Percentiles rank a stretch among this genome's conserved stretches.
Evolutionary conservation across 1,140 invertebrate genomes (phyloP).

Genomic region (Geopemphigus sp.): DNA sequence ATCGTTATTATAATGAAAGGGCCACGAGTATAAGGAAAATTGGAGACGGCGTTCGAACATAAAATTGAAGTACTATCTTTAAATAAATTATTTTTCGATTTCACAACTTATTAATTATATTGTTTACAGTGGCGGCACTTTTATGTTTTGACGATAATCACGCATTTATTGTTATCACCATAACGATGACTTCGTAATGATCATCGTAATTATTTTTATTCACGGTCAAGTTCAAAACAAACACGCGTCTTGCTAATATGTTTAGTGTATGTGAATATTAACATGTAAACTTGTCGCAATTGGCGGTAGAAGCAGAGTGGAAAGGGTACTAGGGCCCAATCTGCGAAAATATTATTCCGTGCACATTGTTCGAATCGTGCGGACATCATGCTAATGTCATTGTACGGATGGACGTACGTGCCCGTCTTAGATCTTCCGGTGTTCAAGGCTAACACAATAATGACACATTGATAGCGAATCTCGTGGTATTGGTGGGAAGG

Average conservation of each 20-base stretch:
- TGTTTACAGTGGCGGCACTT: no score
- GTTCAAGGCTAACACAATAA: constrained; percentile 11
- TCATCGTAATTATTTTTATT: neutral
- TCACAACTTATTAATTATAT: no score
- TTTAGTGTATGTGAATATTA: neutral
- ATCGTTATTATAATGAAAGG: no score
- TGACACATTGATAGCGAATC: neutral
- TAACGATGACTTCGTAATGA: no score
- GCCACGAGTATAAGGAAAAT: no score
- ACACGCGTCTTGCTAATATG: neutral
- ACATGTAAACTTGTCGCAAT: neutral
- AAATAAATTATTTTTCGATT: no score
- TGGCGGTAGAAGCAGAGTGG: neutral
- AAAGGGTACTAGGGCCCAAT: no score
- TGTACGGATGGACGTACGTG: neutral
- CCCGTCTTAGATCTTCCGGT: neutral
- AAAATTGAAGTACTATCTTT: no score
- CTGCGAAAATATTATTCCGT: neutral
- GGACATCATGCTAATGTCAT: constrained; percentile 18
- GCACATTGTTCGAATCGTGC: neutral
- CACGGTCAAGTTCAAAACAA: constrained; percentile 32
- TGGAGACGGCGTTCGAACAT: no score
- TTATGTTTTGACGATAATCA: neutral
- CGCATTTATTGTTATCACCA: neutral
- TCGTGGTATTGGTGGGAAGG: neutral